phyloP scores from a whole-genome alignment of 2,113 vertebrate genomes.

The Daphoenositta chrysoptera region DNA sequence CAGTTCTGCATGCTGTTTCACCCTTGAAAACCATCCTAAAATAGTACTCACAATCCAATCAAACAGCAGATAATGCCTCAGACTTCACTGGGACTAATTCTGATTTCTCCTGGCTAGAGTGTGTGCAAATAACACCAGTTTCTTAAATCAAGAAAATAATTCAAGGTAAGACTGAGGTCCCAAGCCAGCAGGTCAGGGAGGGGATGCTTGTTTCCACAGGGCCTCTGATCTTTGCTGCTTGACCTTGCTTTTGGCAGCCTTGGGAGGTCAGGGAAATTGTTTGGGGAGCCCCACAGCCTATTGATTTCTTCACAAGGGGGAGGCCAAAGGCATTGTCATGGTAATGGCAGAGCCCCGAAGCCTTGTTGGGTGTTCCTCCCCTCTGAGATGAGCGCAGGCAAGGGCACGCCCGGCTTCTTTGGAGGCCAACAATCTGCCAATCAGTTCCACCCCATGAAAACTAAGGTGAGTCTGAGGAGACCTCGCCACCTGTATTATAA shows the following conservation, averaged over 20 bases:
- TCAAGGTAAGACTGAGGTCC: background rate
- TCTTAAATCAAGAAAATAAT: background rate
- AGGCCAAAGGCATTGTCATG: conserved; percentile 32
- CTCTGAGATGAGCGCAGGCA: background rate
- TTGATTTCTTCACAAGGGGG: background rate
- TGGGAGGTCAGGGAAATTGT: conserved; percentile 32
- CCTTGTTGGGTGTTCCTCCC: background rate
- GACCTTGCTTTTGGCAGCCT: conserved; percentile 36
- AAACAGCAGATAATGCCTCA: background rate
- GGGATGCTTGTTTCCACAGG: background rate
- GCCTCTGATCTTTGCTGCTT: conserved; percentile 47
- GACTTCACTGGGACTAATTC: background rate
- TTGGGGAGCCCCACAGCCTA: background rate
- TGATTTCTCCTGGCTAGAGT: background rate
- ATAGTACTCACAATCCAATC: background rate
- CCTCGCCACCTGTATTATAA: conserved; percentile 55
- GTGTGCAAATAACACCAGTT: background rate
- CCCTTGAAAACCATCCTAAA: background rate
- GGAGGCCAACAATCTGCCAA: conserved; percentile 30
- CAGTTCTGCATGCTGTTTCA: rapidly evolving
- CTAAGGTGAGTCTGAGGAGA: conserved; percentile 21
- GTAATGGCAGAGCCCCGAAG: background rate
- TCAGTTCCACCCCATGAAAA: conserved; percentile 42
- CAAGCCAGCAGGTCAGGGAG: background rate
- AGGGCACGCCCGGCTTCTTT: background rate